These are phyloP conservation scores for Linurgus olivaceus DNA, from an alignment of 2,797 vertebrate species.

Conservation along the genomic window DNA sequence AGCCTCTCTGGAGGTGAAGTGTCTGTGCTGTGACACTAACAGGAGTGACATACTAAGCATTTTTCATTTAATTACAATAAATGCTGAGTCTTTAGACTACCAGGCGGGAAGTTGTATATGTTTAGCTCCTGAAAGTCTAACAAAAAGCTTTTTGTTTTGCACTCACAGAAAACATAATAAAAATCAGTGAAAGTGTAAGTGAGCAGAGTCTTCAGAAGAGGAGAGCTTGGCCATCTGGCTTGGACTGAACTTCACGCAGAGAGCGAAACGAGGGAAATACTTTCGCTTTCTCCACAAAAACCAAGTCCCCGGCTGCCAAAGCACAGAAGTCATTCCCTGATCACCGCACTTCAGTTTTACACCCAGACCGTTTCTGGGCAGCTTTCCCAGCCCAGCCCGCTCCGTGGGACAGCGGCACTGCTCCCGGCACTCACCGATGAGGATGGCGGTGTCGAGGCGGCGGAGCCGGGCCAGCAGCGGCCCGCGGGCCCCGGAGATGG, in stretches of 20 bases:
- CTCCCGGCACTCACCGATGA: not conserved
- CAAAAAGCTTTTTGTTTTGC: not conserved
- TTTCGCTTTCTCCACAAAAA: not conserved
- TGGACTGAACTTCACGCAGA: not conserved
- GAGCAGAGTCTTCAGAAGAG: not conserved
- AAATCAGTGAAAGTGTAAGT: fast-evolving
- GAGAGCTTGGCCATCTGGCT: not conserved
- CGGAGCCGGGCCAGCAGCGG: not conserved
- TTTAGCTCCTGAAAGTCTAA: not conserved
- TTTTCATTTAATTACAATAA: not conserved
- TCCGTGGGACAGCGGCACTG: not conserved
- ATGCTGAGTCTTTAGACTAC: not conserved
- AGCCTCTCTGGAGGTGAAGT: not conserved
- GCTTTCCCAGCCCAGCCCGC: not conserved
- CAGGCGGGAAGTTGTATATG: fast-evolving
- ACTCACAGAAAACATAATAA: not conserved
- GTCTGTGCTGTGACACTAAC: no score
- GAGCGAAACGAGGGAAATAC: fast-evolving
- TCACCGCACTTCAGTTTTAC: fast-evolving
- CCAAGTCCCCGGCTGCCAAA: fast-evolving
- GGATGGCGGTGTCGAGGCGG: not conserved
- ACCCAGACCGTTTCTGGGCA: fast-evolving
- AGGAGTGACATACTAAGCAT: not conserved
- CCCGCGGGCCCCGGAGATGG: not conserved
- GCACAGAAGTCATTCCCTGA: fast-evolving